Base-by-base conservation (phyloP, 2,888 invertebrate genomes). In the Gonocerus acuteangulatus region DNA sequence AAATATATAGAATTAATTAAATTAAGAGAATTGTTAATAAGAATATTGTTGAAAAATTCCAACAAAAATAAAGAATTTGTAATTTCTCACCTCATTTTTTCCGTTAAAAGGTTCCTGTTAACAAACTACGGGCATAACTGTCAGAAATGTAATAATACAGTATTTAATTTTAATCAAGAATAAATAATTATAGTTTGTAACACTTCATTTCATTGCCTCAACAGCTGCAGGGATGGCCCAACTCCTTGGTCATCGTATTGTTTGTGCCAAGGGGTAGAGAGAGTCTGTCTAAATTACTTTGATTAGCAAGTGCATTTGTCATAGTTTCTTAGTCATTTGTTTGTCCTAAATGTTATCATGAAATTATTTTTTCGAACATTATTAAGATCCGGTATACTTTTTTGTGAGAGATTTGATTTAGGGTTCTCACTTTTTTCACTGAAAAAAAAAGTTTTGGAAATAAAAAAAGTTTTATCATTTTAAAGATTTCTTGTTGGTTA, bases 201-300 rank as follows among this genome's bases (percentile, higher is more conserved):
- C 39, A 39, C n/a, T n/a, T 39, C 39, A 39, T 22, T 54, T 23
- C 54, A 54, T 21, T 54, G 54, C 39, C 54, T 54, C 54, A 18
- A 39, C 39, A 21, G 42, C 54, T 54, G 42, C 54, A 54, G 42
- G 13, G 23, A 54, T 22, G 21, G n/a, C 42, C 39, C 54, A n/a
- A 54, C 57, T 47, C 32, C 57, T 57, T 57, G 47, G 57, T 23
- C 22, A 21, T 54, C 54, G 4, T 34, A 19, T 39, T 19, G n/a
- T 42, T 36, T 34, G 42, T 19, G 39, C 54, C 39, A 47, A 57
- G 57, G 45, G 57, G 57, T 57, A 57, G 45, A 57, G 44, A 42
- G 56, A 42, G 44, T 56, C 44, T 56, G 56, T 56, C 42, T 23
- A 42, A 16, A 27, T 22, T 44, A 18, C 11, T 21, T 47, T 47